Conservation (phyloP, 2,888 invertebrate genomes). For the Rutpela maculata region DNA sequence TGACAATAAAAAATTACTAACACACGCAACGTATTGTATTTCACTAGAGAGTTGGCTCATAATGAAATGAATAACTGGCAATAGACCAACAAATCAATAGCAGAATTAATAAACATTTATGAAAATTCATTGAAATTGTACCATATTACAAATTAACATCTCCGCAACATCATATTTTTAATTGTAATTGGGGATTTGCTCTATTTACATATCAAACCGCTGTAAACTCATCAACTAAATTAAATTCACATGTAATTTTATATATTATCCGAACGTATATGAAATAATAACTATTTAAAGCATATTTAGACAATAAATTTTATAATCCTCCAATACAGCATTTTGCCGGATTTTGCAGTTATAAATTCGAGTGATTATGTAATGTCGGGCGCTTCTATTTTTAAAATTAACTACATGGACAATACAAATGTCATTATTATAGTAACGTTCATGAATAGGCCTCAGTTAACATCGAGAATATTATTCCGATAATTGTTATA, state of each 20-base stretch:
- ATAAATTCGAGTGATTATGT: slow-evolving; percentile 10
- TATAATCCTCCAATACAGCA: not conserved
- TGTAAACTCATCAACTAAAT: slow-evolving; percentile 36
- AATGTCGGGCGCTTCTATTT: not conserved
- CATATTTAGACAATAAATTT: slow-evolving; percentile 12
- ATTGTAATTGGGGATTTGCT: slow-evolving; percentile 29
- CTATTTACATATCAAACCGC: slow-evolving; percentile 32
- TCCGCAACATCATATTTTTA: slow-evolving; percentile 31
- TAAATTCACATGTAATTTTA: slow-evolving; percentile 36
- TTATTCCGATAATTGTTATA: no score
- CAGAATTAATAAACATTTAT: slow-evolving; percentile 33
- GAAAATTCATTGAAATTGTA: slow-evolving; percentile 34
- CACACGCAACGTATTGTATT: not conserved
- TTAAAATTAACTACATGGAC: not conserved
- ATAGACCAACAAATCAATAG: slow-evolving; percentile 10
- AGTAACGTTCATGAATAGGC: no score
- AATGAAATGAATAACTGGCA: slow-evolving; percentile 25
- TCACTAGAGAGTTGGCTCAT: slow-evolving; percentile 9
- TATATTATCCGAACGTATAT: slow-evolving; percentile 12
- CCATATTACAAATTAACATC: slow-evolving; percentile 35
- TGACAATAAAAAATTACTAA: not conserved
- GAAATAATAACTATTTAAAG: slow-evolving; percentile 21
- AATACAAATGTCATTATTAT: not conserved
- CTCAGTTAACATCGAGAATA: no score
- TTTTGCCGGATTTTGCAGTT: slow-evolving; percentile 1